Conservation (phyloP, 1,140 invertebrate genomes). For the Leptopilina boulardi region DNA sequence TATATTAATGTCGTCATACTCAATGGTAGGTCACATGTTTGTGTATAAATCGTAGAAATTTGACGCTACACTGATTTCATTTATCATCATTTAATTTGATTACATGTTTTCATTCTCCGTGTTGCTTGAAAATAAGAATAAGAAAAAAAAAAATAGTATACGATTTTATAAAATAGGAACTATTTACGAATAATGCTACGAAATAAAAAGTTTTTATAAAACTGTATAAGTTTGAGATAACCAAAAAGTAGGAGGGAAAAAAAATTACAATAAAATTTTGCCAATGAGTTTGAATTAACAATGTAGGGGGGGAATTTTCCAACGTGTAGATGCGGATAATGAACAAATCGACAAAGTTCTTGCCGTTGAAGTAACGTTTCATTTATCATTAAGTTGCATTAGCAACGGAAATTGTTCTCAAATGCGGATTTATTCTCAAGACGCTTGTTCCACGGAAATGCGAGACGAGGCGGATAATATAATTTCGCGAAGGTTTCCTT, state of each 20-base stretch:
- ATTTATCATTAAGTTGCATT: conserved; percentile 23
- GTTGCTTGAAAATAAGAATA: no score
- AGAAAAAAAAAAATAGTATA: no score
- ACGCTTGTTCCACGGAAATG: conserved; percentile 17
- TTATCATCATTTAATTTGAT: neutral
- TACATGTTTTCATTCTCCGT: no score
- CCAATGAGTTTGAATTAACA: no score
- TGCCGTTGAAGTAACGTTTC: conserved; percentile 15
- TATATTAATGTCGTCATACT: neutral
- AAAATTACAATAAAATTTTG: no score
- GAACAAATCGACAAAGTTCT: conserved; percentile 27
- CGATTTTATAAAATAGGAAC: no score
- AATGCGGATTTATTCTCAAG: conserved; percentile 26
- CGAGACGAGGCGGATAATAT: conserved; percentile 23
- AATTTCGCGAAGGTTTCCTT: conserved; percentile 6
- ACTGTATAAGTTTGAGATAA: no score
- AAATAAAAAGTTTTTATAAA: no score
- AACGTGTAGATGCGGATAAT: neutral
- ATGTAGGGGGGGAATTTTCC: no score
- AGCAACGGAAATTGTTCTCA: conserved; percentile 20
- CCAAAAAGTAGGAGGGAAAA: no score
- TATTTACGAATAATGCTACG: no score
- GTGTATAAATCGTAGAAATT: conserved; percentile 3
- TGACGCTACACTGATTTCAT: neutral
- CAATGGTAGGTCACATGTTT: conserved; percentile 20